Conservation (phyloP, 2,888 invertebrate species). For the Gymnosoma rotundatum region DNA sequence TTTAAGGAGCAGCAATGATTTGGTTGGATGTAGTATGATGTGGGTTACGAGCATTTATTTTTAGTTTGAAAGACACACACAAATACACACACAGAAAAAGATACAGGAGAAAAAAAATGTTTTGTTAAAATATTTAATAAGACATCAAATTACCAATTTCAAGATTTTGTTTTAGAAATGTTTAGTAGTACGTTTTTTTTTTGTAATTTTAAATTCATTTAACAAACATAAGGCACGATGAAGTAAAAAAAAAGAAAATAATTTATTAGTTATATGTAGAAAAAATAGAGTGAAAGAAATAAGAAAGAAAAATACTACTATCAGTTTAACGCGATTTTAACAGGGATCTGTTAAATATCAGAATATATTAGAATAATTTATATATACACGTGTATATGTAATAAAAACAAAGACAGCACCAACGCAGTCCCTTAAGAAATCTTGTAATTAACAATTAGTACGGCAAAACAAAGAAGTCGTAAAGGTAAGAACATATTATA, state of each 20-base stretch:
- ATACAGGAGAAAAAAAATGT: slow-evolving; percentile 44
- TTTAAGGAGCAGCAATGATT: slow-evolving; percentile 59
- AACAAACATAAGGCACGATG: slow-evolving; percentile 53
- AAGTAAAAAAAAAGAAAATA: slow-evolving; percentile 52
- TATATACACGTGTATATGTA: background rate
- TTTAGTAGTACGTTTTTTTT: slow-evolving; percentile 18
- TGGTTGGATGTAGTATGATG: slow-evolving; percentile 48
- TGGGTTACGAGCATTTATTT: slow-evolving; percentile 54
- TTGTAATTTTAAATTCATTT: slow-evolving; percentile 23
- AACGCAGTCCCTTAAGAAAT: too few relatives aligned
- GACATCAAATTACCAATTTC: slow-evolving; percentile 66
- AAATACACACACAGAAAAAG: slow-evolving; percentile 50
- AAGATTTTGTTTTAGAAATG: slow-evolving; percentile 33
- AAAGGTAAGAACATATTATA: too few relatives aligned
- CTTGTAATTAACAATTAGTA: too few relatives aligned
- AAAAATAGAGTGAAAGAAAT: slow-evolving; percentile 13
- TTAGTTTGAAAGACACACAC: slow-evolving; percentile 47
- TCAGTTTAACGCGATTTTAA: slow-evolving; percentile 6
- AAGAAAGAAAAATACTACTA: slow-evolving; percentile 9
- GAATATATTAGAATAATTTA: background rate
- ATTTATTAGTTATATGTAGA: slow-evolving; percentile 35
- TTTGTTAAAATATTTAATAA: slow-evolving; percentile 45
- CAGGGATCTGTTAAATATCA: background rate
- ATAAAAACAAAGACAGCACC: too few relatives aligned
- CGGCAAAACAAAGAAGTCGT: too few relatives aligned